A percentile compares a stretch with the other conserved stretches of the same genome.
Conservation (phyloP, 2,888 invertebrate genomes). For the Corbicula japonica region DNA sequence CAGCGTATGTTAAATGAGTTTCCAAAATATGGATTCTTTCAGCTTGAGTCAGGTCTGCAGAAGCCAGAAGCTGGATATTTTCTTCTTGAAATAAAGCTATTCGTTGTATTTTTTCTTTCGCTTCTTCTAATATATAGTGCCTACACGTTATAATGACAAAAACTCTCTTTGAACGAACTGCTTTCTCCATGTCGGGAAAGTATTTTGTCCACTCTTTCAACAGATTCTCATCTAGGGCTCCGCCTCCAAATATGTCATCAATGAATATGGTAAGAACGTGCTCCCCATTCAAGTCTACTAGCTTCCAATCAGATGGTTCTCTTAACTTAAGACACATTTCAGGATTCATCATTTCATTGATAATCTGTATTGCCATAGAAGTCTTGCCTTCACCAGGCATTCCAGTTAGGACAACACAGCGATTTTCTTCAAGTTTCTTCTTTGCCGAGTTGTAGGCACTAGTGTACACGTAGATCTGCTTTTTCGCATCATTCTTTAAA, state of each 20-base stretch:
- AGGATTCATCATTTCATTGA: neutral
- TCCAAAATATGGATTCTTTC: constrained; percentile 36
- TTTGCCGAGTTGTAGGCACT: constrained; percentile 12
- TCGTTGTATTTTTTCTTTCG: constrained; percentile 15
- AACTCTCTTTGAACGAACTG: constrained; percentile 13
- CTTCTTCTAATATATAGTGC: constrained; percentile 48
- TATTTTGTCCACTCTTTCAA: constrained; percentile 31
- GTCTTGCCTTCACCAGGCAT: constrained; percentile 56
- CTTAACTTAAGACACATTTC: constrained; percentile 17
- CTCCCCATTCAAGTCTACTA: constrained; percentile 22
- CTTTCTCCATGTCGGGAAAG: constrained; percentile 22
- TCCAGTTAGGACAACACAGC: constrained; percentile 34
- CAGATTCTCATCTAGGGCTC: constrained; percentile 34
- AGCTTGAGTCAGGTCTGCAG: constrained; percentile 20
- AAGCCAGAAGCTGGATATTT: constrained; percentile 28
- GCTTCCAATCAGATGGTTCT: constrained; percentile 40
- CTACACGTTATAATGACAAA: constrained; percentile 43
- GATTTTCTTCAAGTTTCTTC: constrained; percentile 11
- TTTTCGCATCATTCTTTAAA: too few species aligned
- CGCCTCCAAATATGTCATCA: constrained; percentile 55
- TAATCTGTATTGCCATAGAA: constrained; percentile 29
- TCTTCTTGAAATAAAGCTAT: constrained; percentile 27
- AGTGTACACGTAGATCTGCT: constrained; percentile 34
- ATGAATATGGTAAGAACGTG: constrained; percentile 23
- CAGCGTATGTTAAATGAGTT: constrained; percentile 12